These are phyloP conservation scores for Odocoileus virginianus DNA, from an alignment of 2,113 vertebrate genomes.

Conservation along the genomic window DNA sequence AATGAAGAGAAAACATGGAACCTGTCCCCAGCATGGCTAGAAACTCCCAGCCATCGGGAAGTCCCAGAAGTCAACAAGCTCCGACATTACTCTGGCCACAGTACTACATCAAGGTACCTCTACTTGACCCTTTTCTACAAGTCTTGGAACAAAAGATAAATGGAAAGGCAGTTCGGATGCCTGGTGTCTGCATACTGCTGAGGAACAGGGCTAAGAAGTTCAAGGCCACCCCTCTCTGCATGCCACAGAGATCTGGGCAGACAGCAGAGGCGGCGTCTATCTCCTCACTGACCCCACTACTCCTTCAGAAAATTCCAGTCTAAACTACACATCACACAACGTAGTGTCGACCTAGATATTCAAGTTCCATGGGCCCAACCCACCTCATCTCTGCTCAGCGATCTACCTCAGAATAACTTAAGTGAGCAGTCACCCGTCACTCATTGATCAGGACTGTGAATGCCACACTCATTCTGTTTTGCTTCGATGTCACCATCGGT, in stretches of 20 bases:
- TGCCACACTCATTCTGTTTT: neutral
- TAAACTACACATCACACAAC: neutral
- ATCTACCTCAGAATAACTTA: neutral
- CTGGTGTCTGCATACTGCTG: neutral
- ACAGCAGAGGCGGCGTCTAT: neutral
- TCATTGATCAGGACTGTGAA: neutral
- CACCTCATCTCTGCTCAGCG: neutral
- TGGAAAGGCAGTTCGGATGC: neutral
- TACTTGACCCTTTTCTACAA: neutral
- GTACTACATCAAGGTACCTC: neutral
- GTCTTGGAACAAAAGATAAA: neutral
- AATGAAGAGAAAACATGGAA: neutral
- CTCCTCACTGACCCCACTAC: neutral
- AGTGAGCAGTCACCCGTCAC: neutral
- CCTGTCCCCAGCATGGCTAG: neutral
- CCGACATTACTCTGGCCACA: neutral
- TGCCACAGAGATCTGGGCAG: neutral
- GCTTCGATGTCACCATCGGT: neutral
- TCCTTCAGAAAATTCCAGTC: neutral
- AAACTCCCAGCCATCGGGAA: neutral
- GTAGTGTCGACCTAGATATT: neutral
- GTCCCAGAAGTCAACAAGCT: neutral
- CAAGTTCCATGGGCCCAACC: neutral
- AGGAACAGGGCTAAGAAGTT: neutral
- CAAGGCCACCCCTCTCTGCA: neutral